Percentiles rank a stretch among this genome's conserved stretches.
Evolutionary conservation across 2,113 vertebrate species (phyloP).

Genomic region (Ptilorrhoa leucosticta): DNA sequence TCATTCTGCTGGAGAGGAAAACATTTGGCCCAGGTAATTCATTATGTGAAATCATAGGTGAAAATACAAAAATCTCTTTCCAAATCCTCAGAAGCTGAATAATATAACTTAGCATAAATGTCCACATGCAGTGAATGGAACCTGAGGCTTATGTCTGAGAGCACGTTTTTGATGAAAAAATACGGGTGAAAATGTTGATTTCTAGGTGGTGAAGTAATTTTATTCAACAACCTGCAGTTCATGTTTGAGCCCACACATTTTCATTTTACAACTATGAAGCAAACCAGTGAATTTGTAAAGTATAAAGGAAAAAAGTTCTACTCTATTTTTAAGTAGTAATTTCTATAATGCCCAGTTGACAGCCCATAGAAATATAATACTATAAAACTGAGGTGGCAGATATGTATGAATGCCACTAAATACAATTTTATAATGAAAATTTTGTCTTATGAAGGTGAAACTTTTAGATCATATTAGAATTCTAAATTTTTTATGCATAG

Average conservation of each 20-base stretch:
- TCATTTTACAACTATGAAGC: background rate
- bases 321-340: background rate
- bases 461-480: conserved; percentile 73
- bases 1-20: background rate
- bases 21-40: background rate
- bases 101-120: background rate
- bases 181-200: background rate
- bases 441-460: conserved; percentile 80
- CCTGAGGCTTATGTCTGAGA: background rate
- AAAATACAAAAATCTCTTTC: background rate
- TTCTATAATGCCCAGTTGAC: background rate
- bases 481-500: conserved; percentile 76
- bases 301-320: background rate
- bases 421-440: conserved; percentile 74
- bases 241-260: background rate
- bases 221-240: background rate
- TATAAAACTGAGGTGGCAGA: conserved; percentile 10
- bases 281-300: background rate
- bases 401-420: conserved; percentile 57
- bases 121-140: background rate
- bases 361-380: background rate
- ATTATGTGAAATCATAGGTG: background rate
- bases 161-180: background rate
- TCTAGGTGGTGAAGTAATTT: background rate
- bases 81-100: background rate